phyloP scores from a whole-genome alignment of 1,140 invertebrate species.

The Trichogramma pretiosum region DNA sequence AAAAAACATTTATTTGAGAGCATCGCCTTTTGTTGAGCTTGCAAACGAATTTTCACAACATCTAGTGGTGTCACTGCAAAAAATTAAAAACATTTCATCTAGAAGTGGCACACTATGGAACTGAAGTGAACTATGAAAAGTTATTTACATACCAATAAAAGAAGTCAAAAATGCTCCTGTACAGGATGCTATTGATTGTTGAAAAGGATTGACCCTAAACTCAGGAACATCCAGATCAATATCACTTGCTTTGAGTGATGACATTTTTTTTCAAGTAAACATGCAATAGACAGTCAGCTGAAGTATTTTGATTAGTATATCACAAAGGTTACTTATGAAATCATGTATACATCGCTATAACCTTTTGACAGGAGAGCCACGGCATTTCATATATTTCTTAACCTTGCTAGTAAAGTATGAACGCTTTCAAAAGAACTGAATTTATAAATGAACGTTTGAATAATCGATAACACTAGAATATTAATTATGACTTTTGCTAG shows the following conservation, averaged over 20 bases:
- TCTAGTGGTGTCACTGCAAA: slow-evolving; percentile 92
- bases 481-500: too few relatives aligned
- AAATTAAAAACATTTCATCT: slow-evolving; percentile 2
- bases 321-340: too few relatives aligned
- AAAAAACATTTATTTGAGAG: slow-evolving; percentile 85
- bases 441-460: too few relatives aligned
- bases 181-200: slow-evolving; percentile 85
- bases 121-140: background rate
- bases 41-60: slow-evolving; percentile 95
- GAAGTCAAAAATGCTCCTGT: slow-evolving; percentile 84
- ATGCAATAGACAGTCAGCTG: background rate
- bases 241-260: slow-evolving; percentile 10
- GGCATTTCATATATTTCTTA: too few relatives aligned
- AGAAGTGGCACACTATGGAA: slow-evolving; percentile 3
- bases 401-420: too few relatives aligned
- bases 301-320: background rate
- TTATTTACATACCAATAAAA: slow-evolving; percentile 61
- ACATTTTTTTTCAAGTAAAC: background rate
- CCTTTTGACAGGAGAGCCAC: too few relatives aligned
- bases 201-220: slow-evolving; percentile 70
- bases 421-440: too few relatives aligned
- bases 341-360: too few relatives aligned
- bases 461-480: too few relatives aligned
- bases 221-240: slow-evolving; percentile 57
- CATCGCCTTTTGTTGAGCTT: slow-evolving; percentile 81